Base-by-base conservation (phyloP, 2,113 vertebrate species). In the Trogon surrucura region DNA sequence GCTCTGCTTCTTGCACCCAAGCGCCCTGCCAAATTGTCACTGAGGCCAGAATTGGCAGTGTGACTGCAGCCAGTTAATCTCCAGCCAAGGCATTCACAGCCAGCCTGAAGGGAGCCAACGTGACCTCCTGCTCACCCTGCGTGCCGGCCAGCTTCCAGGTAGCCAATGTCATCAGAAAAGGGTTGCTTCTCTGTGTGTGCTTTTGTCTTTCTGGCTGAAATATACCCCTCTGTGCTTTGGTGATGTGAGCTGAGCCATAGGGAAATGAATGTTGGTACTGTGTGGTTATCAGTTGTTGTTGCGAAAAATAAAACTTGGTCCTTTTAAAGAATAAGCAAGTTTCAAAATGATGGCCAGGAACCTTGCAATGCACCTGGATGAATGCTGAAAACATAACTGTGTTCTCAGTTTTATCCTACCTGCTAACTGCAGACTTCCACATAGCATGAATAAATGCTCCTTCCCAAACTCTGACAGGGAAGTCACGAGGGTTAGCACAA, bases 21-120 rank as follows among this genome's bases (percentile, higher is more conserved):
- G 54, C 1, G 0, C 80, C 80, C 62, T 91, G 93, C 93, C 92
- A 85, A 81, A 69, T 38, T 93, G 93, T 92, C 94, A 84, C 85
- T 94, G 88, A 83, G 86, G 87, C 85, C 74, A 95, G 93, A 91
- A 96, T 88, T 64, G 94, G 81, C 67, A 95, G 89, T 20, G 6
- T 25, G 73, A 79, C 80, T 65, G 65, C 82, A 86, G 88, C 61
- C 94, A 83, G 88, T 57, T 38, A 65, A 93, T 91, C 87, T 41
- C 77, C 72, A 50, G 94, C 91, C 95, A 94, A 89, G 85, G 65
- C 47, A 9, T 80, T 85, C 38, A 9, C 78, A 58, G 91, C 80
- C 84, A 83, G 77, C 83, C 86, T 65, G 61, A 87, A 70, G 80
- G 91, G 83, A 96, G 89, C 74, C 92, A 89, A 60, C 71, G 1